Evolutionary conservation across 2,888 invertebrate genomes (phyloP), one percentile per base, ranked within the genome.

Genomic region (Drosophila koepferae): DNA sequence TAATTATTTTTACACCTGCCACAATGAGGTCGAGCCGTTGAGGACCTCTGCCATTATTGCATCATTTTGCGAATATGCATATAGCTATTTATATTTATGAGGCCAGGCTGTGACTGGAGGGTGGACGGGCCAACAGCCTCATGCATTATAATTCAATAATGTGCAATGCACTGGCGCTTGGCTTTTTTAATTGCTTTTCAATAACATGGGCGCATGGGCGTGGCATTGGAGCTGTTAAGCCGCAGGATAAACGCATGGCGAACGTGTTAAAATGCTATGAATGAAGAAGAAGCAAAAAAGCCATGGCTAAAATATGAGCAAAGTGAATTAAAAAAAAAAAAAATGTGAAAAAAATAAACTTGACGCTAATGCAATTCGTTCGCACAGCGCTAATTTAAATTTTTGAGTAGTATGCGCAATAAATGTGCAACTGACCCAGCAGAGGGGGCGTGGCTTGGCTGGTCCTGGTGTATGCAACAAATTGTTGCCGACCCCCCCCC

Each of bases 171-270:
- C 89, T 78, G 81, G 85, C 82, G 84, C 69, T 68, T 58, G 79
- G 64, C 70, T 65, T 89, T 90, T 91, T 91, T 91, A 91, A 91
- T 91, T 91, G 92, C 87, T 91, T 91, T 91, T 91, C 92, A 92
- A 91, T 92, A 91, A 89, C 74, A 80, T 53, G 51, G n/a, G 10
- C 44, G 46, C 23, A 41, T 38, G 49, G 36, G 34, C 40, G 73
- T 60, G 64, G 63, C 46, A 62, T 23, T 9, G 65, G 67, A 44
- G 63, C 72, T 72, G 81, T 76, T 90, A 81, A 79, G 84, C 90
- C 81, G 72, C 74, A 69, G 80, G 80, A 85, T 85, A 85, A 87
- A 74, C 80, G 68, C 62, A 64, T 44, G 49, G 70, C 51, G 72
- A 73, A 79, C 67, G 74, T 74, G 90, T 81, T 84, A 81, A 90